Percentiles rank a stretch among this genome's conserved stretches.
These are phyloP conservation scores for Drosophila macrospina DNA, from an alignment of 2,888 invertebrate species.

Conservation along the genomic window DNA sequence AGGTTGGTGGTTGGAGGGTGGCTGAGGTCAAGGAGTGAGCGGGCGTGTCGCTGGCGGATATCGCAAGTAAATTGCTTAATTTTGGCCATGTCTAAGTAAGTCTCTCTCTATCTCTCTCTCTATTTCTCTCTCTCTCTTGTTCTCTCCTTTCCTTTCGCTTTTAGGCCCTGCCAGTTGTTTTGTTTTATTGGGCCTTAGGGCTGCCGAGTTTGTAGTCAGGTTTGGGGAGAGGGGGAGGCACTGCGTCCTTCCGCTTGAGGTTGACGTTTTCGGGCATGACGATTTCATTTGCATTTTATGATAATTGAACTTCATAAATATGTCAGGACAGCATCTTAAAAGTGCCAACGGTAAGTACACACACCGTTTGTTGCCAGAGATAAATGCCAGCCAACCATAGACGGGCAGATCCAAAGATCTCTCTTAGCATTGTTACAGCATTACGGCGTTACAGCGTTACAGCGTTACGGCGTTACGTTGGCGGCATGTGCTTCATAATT, in stretches of 20 bases:
- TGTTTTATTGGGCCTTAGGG: conserved; percentile 73
- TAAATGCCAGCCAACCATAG: conserved; percentile 46
- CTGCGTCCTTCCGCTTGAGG: conserved; percentile 45
- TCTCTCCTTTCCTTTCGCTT: conserved; percentile 15
- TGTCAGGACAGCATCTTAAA: conserved; percentile 80
- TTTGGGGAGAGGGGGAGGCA: background rate
- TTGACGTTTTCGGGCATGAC: conserved; percentile 81
- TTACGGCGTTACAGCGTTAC: too few relatives aligned
- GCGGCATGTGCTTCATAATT: conserved; percentile 77
- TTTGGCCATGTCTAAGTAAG: conserved; percentile 64
- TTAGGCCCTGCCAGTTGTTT: conserved; percentile 61
- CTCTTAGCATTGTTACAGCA: conserved; percentile 9
- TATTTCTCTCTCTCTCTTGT: background rate
- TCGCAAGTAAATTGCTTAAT: conserved; percentile 81
- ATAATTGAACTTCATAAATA: conserved; percentile 83
- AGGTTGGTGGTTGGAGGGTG: too few relatives aligned
- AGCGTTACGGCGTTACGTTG: conserved; percentile 6
- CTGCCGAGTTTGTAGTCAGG: conserved; percentile 10
- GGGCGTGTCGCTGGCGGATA: conserved; percentile 67
- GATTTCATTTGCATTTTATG: conserved; percentile 82
- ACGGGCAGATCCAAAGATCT: conserved; percentile 5
- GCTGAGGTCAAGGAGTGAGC: conserved; percentile 60
- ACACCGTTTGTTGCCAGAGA: conserved; percentile 66
- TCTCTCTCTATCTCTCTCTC: background rate
- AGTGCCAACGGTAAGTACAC: conserved; percentile 77